Percentiles rank a stretch among this genome's conserved stretches.
Conservation (phyloP, 2,113 vertebrate species). For the Phrynosoma blainvillii region DNA sequence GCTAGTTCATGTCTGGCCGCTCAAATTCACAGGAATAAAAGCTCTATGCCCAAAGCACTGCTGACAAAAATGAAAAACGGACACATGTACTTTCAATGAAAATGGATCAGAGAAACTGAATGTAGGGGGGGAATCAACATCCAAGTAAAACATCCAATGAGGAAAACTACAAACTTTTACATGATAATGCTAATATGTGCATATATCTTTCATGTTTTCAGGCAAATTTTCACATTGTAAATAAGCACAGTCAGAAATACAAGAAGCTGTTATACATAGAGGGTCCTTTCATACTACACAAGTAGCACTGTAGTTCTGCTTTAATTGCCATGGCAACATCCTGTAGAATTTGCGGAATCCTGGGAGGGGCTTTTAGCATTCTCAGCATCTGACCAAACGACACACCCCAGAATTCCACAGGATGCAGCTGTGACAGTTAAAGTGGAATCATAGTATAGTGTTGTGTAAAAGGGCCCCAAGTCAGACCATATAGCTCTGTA, state of each 20-base stretch:
- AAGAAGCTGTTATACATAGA: neutral
- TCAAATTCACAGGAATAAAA: constrained; percentile 12
- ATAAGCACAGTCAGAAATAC: constrained; percentile 9
- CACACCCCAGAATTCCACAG: neutral
- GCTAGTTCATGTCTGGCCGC: fast-evolving
- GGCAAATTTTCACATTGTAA: constrained; percentile 6
- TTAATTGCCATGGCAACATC: too few relatives aligned
- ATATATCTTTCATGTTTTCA: too few relatives aligned
- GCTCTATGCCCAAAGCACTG: neutral
- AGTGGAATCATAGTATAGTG: too few relatives aligned
- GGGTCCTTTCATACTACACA: too few relatives aligned
- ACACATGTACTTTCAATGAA: neutral
- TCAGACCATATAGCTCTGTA: too few relatives aligned
- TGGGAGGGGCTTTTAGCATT: too few relatives aligned
- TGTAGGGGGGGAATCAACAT: neutral
- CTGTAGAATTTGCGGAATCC: neutral
- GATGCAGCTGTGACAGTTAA: too few relatives aligned
- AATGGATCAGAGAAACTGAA: neutral
- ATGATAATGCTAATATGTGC: neutral
- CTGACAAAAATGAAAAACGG: constrained; percentile 6
- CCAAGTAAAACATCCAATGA: neutral
- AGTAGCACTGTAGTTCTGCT: too few relatives aligned
- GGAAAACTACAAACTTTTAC: neutral
- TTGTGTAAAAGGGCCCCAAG: too few relatives aligned
- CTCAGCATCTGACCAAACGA: neutral